phyloP scores from a whole-genome alignment of 2,888 invertebrate genomes.

The Hetaerina titia region DNA sequence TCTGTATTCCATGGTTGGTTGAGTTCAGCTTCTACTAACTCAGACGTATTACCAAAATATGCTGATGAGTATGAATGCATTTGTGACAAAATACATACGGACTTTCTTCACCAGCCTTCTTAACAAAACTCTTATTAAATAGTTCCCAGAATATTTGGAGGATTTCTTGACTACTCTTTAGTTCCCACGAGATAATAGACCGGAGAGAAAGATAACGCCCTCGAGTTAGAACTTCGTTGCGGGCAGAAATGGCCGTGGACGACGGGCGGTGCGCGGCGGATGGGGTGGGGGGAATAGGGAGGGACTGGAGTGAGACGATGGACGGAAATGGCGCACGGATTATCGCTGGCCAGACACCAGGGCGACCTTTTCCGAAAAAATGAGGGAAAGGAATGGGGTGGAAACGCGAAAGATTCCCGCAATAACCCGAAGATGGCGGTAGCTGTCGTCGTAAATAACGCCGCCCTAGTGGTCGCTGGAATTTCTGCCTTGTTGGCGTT shows the following conservation, averaged over 20 bases:
- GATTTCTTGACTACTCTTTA: too few relatives aligned
- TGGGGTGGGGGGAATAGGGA: not conserved
- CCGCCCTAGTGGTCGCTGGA: not conserved
- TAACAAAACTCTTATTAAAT: too few relatives aligned
- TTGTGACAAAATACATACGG: too few relatives aligned
- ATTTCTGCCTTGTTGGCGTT: conserved; percentile 42
- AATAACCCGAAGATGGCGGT: not conserved
- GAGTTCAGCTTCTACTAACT: too few relatives aligned
- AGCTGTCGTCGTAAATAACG: not conserved
- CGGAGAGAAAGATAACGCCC: too few relatives aligned
- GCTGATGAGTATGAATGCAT: too few relatives aligned
- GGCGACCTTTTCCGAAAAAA: conserved; percentile 20
- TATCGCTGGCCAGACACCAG: not conserved
- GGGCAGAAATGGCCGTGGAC: not conserved
- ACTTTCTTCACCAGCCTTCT: too few relatives aligned
- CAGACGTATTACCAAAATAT: too few relatives aligned
- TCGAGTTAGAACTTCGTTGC: not conserved
- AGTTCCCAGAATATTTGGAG: too few relatives aligned
- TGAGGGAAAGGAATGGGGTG: not conserved
- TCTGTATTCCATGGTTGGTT: too few relatives aligned
- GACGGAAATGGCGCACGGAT: not conserved
- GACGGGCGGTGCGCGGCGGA: not conserved
- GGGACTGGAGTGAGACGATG: not conserved
- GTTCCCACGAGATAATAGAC: too few relatives aligned
- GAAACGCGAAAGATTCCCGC: conserved; percentile 1